These are phyloP conservation scores for Acheta domesticus DNA, from an alignment of 2,888 invertebrate species.

Conservation along the genomic window DNA sequence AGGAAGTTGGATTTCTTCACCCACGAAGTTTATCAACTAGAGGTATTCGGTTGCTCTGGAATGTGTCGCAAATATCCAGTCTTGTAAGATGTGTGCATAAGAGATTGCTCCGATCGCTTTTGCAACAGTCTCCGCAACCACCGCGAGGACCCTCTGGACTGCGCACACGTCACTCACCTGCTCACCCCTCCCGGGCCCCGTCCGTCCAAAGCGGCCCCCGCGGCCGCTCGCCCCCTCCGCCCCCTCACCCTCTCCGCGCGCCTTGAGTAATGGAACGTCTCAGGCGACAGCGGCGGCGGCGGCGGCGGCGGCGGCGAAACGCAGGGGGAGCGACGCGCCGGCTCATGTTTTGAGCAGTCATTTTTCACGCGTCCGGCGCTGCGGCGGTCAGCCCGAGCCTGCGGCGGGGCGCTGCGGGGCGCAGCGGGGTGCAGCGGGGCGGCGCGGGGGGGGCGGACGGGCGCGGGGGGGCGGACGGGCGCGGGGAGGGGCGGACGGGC, in stretches of 20 bases:
- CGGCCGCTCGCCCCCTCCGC: background rate
- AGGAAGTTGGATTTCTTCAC: too few relatives aligned
- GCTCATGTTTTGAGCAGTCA: slow-evolving; percentile 30
- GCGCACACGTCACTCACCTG: too few relatives aligned
- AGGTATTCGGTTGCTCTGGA: too few relatives aligned
- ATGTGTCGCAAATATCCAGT: too few relatives aligned
- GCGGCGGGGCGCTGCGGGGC: slow-evolving; percentile 3
- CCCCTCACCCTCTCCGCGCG: background rate
- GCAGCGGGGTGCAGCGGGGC: background rate
- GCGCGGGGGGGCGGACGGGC: background rate
- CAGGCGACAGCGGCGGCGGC: background rate
- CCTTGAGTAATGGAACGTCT: slow-evolving; percentile 7
- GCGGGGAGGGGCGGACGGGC: slow-evolving; percentile 24
- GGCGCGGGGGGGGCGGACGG: background rate
- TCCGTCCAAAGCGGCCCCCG: too few relatives aligned
- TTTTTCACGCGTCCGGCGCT: slow-evolving; percentile 29
- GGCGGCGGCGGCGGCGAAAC: background rate
- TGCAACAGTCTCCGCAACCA: too few relatives aligned
- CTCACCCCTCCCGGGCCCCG: too few relatives aligned
- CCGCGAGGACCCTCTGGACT: too few relatives aligned
- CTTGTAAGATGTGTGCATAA: too few relatives aligned
- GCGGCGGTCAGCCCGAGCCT: slow-evolving; percentile 27
- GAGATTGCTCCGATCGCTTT: too few relatives aligned
- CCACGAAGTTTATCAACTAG: too few relatives aligned
- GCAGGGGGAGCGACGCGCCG: background rate